Evolutionary conservation across 2,888 invertebrate genomes (phyloP).

Genomic region (Axea sp.): DNA sequence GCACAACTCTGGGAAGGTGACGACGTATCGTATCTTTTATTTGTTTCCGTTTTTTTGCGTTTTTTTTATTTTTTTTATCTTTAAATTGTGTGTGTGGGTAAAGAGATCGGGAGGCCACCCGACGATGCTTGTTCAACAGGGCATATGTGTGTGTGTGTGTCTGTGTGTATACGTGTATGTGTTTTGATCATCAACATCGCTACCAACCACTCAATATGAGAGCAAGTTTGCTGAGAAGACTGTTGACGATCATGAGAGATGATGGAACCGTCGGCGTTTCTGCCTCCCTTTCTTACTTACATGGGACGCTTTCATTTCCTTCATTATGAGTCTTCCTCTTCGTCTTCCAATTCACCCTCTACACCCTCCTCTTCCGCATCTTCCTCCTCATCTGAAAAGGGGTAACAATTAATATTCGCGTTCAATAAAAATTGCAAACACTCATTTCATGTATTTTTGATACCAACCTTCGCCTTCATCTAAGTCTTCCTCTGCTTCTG

Average conservation of each 20-base stretch:
- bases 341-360: constrained; percentile 74
- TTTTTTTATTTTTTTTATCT: too few relatives aligned
- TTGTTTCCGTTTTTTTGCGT: too few relatives aligned
- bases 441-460: not conserved
- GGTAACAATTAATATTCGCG: not conserved
- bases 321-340: constrained; percentile 78
- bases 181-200: constrained; percentile 75
- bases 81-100: constrained; percentile 64
- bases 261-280: constrained; percentile 71
- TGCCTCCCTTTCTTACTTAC: constrained; percentile 77
- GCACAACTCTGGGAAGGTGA: too few relatives aligned
- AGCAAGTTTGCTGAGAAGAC: constrained; percentile 76
- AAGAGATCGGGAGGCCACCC: constrained; percentile 73
- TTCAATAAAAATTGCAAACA: not conserved
- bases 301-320: constrained; percentile 66
- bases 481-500: constrained; percentile 81
- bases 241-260: constrained; percentile 71
- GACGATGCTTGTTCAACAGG: constrained; percentile 69
- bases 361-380: constrained; percentile 73
- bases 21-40: too few relatives aligned
- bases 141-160: constrained; percentile 53
- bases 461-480: constrained; percentile 73
- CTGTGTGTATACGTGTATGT: constrained; percentile 20
- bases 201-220: constrained; percentile 79
- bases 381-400: constrained; percentile 74